Base-by-base conservation (phyloP, 2,888 invertebrate genomes). In the Stenodera caucasica region DNA sequence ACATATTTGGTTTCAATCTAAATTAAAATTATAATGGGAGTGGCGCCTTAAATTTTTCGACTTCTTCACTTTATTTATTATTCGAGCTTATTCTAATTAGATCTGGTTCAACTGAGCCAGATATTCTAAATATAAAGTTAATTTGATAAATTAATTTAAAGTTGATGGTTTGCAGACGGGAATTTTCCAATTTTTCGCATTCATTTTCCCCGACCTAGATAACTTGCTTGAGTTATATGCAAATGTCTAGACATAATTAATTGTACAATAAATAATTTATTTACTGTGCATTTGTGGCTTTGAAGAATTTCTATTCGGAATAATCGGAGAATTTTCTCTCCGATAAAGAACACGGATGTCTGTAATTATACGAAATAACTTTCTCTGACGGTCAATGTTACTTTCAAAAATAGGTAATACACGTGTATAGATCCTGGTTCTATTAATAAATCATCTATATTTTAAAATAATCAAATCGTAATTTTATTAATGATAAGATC, bases 191-290 rank as follows among this genome's bases (percentile, higher is more conserved):
- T 37, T 37, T 37, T 37, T 3, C 6, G 15, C 3, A 26, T 26
- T 37, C 2, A 45, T 9, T 2, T 21, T 45, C 4, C 21, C 3
- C 12, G 45, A 18, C 45, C 45, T 21, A 21, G 45, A 45, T 45
- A 45, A 9, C 21, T 45, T 12, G 3, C 2, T 21, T 11, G 3
- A 45, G 45, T 21, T 45, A 45, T 45, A 45, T 45, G 45, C 45
- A 45, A 18, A 45, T 45, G 45, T 45, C 45, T 45, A 45, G 45
- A 45, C 45, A 45, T 45, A 18, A 45, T 45, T 18, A 21, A 45
- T 45, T 21, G 21, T 21, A 26, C 7, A 5, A 26, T 26, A 26
- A 26, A 7, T 26, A 7, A 26, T 26, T 26, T 3, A 26, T 26
- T 26, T n/a, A 26, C 7, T 3, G 26, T 26, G 4, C 4, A 26